Percentiles rank a stretch among this genome's conserved stretches.
Evolutionary conservation across 2,888 invertebrate genomes (phyloP).

Genomic region (Lasioglossum vierecki): DNA sequence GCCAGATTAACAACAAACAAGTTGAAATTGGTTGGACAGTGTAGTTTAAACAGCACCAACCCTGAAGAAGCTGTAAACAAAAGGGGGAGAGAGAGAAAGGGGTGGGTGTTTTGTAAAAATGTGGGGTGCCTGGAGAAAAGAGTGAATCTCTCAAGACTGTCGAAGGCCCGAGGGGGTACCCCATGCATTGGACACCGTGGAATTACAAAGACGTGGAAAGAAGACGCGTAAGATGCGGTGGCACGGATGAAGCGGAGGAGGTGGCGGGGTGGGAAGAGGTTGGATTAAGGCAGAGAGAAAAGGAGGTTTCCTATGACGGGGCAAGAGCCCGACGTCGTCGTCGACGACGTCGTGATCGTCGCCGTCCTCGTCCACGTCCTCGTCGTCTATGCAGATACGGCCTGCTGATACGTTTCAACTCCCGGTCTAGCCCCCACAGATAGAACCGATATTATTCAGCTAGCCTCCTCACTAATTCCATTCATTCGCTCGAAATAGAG

Average conservation of each 20-base stretch:
- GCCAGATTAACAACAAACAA: too few relatives aligned
- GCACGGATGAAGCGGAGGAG: background rate
- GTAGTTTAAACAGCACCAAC: background rate
- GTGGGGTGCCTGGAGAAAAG: background rate
- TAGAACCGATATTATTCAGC: slow-evolving; percentile 84
- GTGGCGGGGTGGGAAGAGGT: slow-evolving; percentile 63
- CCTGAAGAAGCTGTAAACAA: background rate
- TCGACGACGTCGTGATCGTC: slow-evolving; percentile 21
- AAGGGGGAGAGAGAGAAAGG: background rate
- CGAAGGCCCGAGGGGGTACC: background rate
- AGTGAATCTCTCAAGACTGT: background rate
- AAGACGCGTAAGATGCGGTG: background rate
- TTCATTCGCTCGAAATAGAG: slow-evolving; percentile 79
- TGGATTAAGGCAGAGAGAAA: slow-evolving; percentile 71
- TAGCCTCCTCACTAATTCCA: slow-evolving; percentile 84
- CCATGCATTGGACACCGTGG: slow-evolving; percentile 10
- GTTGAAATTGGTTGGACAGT: too few relatives aligned
- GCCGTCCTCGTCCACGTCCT: slow-evolving; percentile 54
- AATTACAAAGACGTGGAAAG: background rate
- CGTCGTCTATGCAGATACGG: slow-evolving; percentile 83
- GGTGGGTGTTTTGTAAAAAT: background rate
- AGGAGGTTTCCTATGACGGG: slow-evolving; percentile 71
- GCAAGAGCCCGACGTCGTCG: slow-evolving; percentile 63
- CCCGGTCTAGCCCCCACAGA: slow-evolving; percentile 81
- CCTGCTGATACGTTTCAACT: slow-evolving; percentile 82